A percentile compares a stretch with the other conserved stretches of the same genome.
phyloP scores from a whole-genome alignment of 2,888 invertebrate genomes.

The Himalopsyche kuldschensis region DNA sequence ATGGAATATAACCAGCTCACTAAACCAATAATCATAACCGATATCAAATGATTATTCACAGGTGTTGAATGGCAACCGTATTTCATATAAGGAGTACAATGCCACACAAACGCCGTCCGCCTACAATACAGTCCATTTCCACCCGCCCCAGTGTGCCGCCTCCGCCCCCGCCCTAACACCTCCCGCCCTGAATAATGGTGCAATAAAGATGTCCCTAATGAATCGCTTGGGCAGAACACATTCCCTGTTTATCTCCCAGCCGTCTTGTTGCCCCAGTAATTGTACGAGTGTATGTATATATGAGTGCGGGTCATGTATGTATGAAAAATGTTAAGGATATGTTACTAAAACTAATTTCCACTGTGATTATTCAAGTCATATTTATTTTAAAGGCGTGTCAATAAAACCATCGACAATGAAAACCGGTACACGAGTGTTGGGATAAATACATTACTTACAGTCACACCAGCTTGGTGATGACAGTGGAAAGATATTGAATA shows the following conservation, averaged over 20 bases:
- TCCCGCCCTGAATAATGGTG: slow-evolving; percentile 34
- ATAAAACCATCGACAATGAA: no score
- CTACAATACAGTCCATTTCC: not conserved
- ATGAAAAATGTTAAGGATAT: not conserved
- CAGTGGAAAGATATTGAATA: no score
- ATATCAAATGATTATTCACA: not conserved
- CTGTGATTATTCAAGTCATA: no score
- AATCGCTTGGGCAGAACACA: slow-evolving; percentile 35
- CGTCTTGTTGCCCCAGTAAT: slow-evolving; percentile 1
- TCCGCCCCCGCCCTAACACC: not conserved
- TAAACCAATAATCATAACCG: not conserved
- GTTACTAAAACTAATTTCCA: not conserved
- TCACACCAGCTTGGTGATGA: no score
- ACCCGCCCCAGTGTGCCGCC: not conserved
- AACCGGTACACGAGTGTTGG: no score
- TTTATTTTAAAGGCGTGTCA: no score
- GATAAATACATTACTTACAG: no score
- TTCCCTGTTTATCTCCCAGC: slow-evolving; percentile 35
- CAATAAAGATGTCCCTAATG: slow-evolving; percentile 40
- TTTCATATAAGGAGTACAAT: not conserved
- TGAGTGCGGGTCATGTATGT: not conserved
- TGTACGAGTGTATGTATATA: not conserved
- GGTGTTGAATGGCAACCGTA: not conserved
- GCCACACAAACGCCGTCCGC: not conserved
- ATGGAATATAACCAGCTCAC: not conserved